phyloP scores from a whole-genome alignment of 2,113 vertebrate genomes.

The Leptobrachium leishanense region DNA sequence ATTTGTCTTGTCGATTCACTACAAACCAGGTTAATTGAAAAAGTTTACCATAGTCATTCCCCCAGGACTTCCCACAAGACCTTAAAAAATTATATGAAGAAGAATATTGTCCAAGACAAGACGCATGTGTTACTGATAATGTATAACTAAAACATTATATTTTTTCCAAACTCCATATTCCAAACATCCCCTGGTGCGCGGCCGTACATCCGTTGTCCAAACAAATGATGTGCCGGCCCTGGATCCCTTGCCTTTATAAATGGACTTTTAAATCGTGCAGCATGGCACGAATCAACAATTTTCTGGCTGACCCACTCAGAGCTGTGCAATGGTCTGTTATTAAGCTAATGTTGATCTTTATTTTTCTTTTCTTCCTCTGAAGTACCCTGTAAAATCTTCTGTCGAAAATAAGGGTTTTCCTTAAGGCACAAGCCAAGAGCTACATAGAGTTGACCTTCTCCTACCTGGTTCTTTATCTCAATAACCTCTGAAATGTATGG shows the following conservation, averaged over 20 bases:
- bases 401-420: background rate
- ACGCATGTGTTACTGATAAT: no score
- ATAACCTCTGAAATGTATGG: background rate
- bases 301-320: background rate
- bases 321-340: conserved; percentile 1
- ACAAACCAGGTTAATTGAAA: no score
- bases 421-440: background rate
- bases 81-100: no score
- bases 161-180: no score
- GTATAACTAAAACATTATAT: no score
- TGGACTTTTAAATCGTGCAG: background rate
- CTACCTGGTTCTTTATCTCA: background rate
- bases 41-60: no score
- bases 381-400: background rate
- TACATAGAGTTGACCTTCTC: background rate
- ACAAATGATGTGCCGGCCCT: no score
- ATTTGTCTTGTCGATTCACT: no score
- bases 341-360: background rate
- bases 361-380: background rate
- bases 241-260: background rate
- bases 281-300: background rate
- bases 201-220: no score
- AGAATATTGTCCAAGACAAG: no score
- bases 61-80: no score
- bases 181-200: no score